A percentile compares a stretch with the other conserved stretches of the same genome.
Conservation (phyloP, 1,140 invertebrate genomes). For the Medauroidea extradentata region DNA sequence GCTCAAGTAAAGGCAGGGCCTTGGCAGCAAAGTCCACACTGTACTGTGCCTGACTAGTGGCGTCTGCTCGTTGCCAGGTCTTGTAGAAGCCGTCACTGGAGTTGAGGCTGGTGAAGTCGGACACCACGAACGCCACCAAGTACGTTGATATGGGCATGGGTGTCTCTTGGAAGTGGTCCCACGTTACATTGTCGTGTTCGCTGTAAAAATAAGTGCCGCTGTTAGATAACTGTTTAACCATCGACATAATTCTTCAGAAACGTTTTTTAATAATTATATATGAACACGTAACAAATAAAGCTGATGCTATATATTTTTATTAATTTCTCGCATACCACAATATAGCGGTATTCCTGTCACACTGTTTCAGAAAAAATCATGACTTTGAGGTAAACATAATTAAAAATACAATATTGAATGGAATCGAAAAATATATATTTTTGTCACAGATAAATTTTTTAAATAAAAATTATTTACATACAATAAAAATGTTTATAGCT, state of each 20-base stretch:
- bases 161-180: slow-evolving; percentile 40
- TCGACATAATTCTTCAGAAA: neutral
- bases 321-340: neutral
- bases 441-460: too few species aligned
- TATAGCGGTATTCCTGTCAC: neutral
- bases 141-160: slow-evolving; percentile 71
- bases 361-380: too few species aligned
- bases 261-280: neutral
- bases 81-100: slow-evolving; percentile 18
- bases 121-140: slow-evolving; percentile 64
- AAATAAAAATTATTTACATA: too few species aligned
- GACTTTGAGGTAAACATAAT: too few species aligned
- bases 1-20: slow-evolving; percentile 43
- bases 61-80: slow-evolving; percentile 64
- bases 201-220: neutral
- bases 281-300: neutral
- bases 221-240: too few species aligned
- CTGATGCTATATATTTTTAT: neutral
- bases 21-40: slow-evolving; percentile 51
- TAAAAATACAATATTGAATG: too few species aligned
- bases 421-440: too few species aligned
- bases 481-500: too few species aligned
- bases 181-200: neutral
- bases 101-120: slow-evolving; percentile 49
- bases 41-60: slow-evolving; percentile 56